phyloP scores from a whole-genome alignment of 2,888 invertebrate genomes.

The Lasius platythorax region DNA sequence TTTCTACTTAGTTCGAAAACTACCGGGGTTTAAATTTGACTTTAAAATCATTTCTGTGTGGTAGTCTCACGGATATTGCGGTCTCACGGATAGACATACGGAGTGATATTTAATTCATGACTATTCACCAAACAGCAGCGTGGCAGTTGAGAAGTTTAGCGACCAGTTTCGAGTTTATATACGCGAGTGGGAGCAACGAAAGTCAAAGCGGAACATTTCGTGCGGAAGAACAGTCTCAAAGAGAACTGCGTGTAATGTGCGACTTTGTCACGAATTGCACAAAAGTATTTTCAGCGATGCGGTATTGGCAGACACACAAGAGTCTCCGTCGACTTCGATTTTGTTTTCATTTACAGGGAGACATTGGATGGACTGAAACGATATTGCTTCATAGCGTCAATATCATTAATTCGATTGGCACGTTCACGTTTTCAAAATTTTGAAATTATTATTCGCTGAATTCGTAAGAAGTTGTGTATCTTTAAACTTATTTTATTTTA shows the following conservation, averaged over 20 bases:
- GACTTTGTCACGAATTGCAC: slow-evolving; percentile 69
- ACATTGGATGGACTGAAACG: background rate
- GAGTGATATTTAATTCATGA: slow-evolving; percentile 54
- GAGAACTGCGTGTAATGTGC: slow-evolving; percentile 67
- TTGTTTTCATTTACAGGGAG: slow-evolving; percentile 12
- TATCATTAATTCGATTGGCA: slow-evolving; percentile 34
- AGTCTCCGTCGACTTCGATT: slow-evolving; percentile 10
- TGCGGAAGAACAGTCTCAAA: slow-evolving; percentile 63
- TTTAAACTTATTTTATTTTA: background rate
- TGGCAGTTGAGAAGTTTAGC: slow-evolving; percentile 58
- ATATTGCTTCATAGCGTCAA: background rate
- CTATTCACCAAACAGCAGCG: slow-evolving; percentile 53
- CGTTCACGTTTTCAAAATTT: background rate
- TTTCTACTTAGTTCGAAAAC: slow-evolving; percentile 14
- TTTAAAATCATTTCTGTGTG: slow-evolving; percentile 53
- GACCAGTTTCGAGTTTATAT: slow-evolving; percentile 60
- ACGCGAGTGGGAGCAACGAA: slow-evolving; percentile 53
- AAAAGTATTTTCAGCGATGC: slow-evolving; percentile 67
- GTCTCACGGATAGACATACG: slow-evolving; percentile 46
- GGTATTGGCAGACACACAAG: slow-evolving; percentile 47
- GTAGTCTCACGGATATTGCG: slow-evolving; percentile 30
- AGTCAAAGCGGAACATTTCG: slow-evolving; percentile 48
- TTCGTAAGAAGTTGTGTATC: background rate
- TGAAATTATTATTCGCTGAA: background rate
- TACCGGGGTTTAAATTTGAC: slow-evolving; percentile 38